Evolutionary conservation across 1,140 invertebrate genomes (phyloP), one percentile per base, ranked within the genome.

Genomic region (Drosophila mojavensis): DNA sequence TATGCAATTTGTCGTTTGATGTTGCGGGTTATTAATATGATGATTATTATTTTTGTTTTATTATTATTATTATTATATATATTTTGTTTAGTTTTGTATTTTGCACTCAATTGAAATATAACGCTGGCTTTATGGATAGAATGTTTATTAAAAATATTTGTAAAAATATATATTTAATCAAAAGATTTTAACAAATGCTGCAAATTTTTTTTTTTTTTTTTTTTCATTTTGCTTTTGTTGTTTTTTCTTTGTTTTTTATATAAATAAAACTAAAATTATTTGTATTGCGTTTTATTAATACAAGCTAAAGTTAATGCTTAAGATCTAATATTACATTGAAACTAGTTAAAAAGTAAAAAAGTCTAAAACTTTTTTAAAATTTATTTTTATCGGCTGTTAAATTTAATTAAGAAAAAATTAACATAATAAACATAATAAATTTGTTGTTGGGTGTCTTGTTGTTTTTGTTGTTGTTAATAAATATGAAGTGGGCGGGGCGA

Each of bases 201-300:
- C 79, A 81, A 81, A 76, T 88, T 86, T 82, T 79, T 79, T 86
- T 88, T 88, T 70, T 65, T 33, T 81, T 75, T 54, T 43, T 56
- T 43, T 5, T 17, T 15, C n/a, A 15, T 36, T 20, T 28, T 17
- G 17, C 45, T 33, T 17, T 60, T 41, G 7, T 26, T 47, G 47
- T 41, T 43, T 54, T 51, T 11, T 43, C 33, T 10, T 33, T n/a
- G 5, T 45, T 50, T 51, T 33, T 53, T 48, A 28, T 81, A 88
- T 89, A 86, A 89, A 86, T 83, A 82, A 79, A 88, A 86, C 80
- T 86, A 86, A 86, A 86, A 79, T 79, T 89, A 86, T 88, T 86
- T 86, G 79, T 83, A 89, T 86, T 89, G 83, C 84, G 75, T 86
- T 75, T 89, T 89, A 89, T 88, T 86, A 86, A 86, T 89, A 86